Percentiles rank a stretch among this genome's conserved stretches.
These are phyloP conservation scores for Pseudomugil gertrudae DNA, from an alignment of 2,797 vertebrate species.

Conservation along the genomic window DNA sequence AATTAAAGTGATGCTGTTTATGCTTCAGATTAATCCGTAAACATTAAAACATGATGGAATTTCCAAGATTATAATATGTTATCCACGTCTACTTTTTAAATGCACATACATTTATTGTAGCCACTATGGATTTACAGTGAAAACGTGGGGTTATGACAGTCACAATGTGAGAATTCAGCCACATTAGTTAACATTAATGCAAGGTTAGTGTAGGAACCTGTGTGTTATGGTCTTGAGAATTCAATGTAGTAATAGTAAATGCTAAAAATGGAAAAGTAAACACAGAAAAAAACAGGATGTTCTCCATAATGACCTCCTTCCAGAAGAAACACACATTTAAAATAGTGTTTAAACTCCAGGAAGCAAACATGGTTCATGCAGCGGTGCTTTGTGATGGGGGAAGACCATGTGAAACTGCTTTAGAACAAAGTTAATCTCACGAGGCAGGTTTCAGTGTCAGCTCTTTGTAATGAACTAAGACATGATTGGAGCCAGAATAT, in stretches of 20 bases:
- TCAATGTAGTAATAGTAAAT: not conserved
- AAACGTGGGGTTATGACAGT: not conserved
- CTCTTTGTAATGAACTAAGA: not conserved
- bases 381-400: constrained; percentile 11
- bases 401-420: constrained; percentile 2
- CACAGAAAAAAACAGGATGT: not conserved
- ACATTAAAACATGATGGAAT: no score
- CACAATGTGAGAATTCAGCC: not conserved
- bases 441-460: not conserved
- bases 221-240: not conserved
- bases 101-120: not conserved
- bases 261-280: not conserved
- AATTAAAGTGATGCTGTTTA: no score
- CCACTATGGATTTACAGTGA: not conserved
- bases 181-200: not conserved
- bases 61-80: no score
- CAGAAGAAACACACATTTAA: not conserved
- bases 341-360: not conserved
- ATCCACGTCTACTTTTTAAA: not conserved
- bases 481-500: no score
- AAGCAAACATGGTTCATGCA: not conserved
- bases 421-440: not conserved
- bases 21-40: no score
- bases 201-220: not conserved
- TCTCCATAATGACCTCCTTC: not conserved